Evolutionary conservation across 2,113 vertebrate species (phyloP), one percentile per base, ranked within the genome.

Genomic region (Sapajus apella): DNA sequence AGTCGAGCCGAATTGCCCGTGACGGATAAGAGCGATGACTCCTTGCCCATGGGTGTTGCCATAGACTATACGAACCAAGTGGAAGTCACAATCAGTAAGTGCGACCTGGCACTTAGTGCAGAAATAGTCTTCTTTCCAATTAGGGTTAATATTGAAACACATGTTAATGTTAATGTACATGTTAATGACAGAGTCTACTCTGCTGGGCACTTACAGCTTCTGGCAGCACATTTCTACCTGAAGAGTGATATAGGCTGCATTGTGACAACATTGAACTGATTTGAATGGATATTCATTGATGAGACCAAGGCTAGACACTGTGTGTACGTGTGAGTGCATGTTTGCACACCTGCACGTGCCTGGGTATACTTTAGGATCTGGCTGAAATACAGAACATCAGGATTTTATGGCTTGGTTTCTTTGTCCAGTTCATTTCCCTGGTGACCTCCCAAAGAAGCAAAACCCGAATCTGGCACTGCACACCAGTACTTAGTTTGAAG

Each of bases 1-100:
- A 99, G 99, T 95, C 98, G 99, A 95, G 99, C 99, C 13, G 99
- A 99, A 87, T 99, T 99, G 85, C 99, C 99, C 0, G 99, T 99
- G 96, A 99, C 99, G 0, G 98, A 99, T 37, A 99, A 98, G 90
- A 99, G 95, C 0, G 99, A 99, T 6, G 99, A 99, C 97, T 99
- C 99, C 8, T 97, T 99, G 93, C 99, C 99, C 0, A 97, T 99
- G 96, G 99, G 99, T 0, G 98, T 99, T 75, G 99, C 98, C 55
- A 98, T 99, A 0, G 99, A 99, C 96, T 99, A 98, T 96, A 99
- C 99, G 97, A 99, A 98, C 97, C 99, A 99, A 95, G 98, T 99
- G 83, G 98, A 99, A 43, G 99, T 99, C 6, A 25, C 97, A 8
- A 98, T 99, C 97, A 99, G 99, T 99, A 98, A 99, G 99, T 98